These are phyloP conservation scores for Lamprologus callipterus DNA, from an alignment of 2,113 vertebrate genomes.

Conservation along the genomic window DNA sequence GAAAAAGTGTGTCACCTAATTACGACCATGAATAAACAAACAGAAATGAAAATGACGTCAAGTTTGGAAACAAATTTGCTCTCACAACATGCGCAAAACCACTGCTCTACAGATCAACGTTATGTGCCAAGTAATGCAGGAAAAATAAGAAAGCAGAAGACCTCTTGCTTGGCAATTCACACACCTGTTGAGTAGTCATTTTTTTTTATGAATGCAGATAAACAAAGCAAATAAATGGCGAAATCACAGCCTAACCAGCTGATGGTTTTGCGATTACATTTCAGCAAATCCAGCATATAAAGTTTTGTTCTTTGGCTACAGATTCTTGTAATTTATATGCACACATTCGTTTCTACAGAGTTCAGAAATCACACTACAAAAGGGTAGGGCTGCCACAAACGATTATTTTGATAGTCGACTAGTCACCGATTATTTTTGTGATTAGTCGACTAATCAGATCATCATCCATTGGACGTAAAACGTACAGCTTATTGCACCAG, in stretches of 20 bases:
- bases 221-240: neutral
- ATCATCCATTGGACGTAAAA: no score
- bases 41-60: neutral
- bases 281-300: neutral
- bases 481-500: accelerated
- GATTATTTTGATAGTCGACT: no score
- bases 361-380: neutral
- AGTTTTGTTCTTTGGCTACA: neutral
- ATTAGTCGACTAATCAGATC: no score
- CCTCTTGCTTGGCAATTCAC: no score
- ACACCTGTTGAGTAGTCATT: neutral
- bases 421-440: no score
- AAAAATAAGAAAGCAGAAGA: neutral
- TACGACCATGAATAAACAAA: neutral
- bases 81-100: neutral
- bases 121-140: neutral
- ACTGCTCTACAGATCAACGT: neutral
- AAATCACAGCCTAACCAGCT: neutral
- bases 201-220: neutral
- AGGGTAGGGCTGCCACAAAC: no score
- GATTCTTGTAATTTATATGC: neutral
- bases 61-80: neutral
- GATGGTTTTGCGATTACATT: neutral
- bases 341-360: neutral
- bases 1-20: neutral